These are phyloP conservation scores for Diplazon laetatorius DNA, from an alignment of 2,888 invertebrate genomes.

Conservation along the genomic window DNA sequence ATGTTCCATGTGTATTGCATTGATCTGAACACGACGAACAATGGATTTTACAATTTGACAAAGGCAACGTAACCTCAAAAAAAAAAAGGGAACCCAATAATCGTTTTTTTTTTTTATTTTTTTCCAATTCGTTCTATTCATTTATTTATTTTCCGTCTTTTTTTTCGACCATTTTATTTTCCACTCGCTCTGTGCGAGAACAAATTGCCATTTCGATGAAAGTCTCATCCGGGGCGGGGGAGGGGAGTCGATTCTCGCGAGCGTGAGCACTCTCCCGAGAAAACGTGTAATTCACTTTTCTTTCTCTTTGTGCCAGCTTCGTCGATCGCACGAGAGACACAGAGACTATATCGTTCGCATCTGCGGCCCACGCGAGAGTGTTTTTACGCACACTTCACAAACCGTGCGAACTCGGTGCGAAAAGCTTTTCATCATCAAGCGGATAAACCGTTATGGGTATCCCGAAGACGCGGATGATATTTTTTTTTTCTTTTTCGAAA, in stretches of 20 bases:
- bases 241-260: conserved; percentile 18
- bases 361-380: conserved; percentile 31
- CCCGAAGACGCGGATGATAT: no score
- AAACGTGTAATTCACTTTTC: conserved; percentile 42
- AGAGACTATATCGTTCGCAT: no score
- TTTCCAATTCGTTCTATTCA: no score
- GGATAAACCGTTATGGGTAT: conserved; percentile 38
- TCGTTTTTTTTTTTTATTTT: neutral
- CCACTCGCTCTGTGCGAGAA: neutral
- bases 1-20: no score
- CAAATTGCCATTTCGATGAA: conserved; percentile 36
- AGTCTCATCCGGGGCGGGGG: conserved; percentile 17
- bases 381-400: neutral
- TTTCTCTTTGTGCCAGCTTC: conserved; percentile 17
- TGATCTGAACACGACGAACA: no score
- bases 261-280: conserved; percentile 12
- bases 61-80: no score
- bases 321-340: conserved; percentile 14
- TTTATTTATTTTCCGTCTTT: no score
- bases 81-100: no score
- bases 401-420: neutral
- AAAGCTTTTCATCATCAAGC: conserved; percentile 21
- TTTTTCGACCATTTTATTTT: neutral
- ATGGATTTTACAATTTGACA: no score
- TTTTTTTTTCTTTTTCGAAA: conserved; percentile 10